A percentile compares a stretch with the other conserved stretches of the same genome.
Evolutionary conservation across 37 sponge, comb jelly and placozoan genomes (phyloP).

Genomic region (Theonella swinhoei): DNA sequence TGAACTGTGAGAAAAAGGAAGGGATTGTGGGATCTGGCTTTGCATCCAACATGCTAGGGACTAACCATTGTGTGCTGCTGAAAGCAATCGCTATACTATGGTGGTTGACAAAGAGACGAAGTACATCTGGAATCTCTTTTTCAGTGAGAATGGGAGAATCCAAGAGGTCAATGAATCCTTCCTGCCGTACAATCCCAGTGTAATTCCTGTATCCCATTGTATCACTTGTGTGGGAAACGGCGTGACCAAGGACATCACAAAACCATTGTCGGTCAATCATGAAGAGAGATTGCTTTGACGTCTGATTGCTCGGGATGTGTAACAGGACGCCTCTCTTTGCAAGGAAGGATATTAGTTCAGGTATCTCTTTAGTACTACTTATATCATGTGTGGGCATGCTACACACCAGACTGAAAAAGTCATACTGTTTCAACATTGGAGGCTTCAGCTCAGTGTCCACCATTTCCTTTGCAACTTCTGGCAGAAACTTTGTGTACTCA

Average conservation of each 20-base stretch:
- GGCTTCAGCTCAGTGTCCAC: slow-evolving; percentile 5
- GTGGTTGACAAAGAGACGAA: slow-evolving; percentile 22
- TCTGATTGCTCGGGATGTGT: slow-evolving; percentile 11
- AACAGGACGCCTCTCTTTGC: slow-evolving; percentile 1
- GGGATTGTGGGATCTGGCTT: not conserved
- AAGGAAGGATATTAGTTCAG: slow-evolving; percentile 38
- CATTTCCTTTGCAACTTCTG: not conserved
- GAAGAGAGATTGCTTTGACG: slow-evolving; percentile 3
- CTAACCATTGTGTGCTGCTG: slow-evolving; percentile 40
- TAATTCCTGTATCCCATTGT: slow-evolving; percentile 1
- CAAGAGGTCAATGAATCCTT: slow-evolving; percentile 47
- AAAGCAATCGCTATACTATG: slow-evolving; percentile 37
- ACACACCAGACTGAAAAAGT: slow-evolving; percentile 45
- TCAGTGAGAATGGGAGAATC: not conserved
- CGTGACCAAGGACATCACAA: slow-evolving; percentile 16
- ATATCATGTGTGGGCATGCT: slow-evolving; percentile 49
- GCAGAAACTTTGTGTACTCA: slow-evolving; percentile 10
- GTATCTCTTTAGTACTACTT: slow-evolving; percentile 44
- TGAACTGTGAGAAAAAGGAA: slow-evolving; percentile 22
- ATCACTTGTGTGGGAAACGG: not conserved
- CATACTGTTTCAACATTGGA: slow-evolving; percentile 31
- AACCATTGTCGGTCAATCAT: slow-evolving; percentile 55
- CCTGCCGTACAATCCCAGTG: slow-evolving; percentile 25
- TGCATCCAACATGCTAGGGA: slow-evolving; percentile 31
- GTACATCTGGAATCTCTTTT: slow-evolving; percentile 19